Percentiles rank a stretch among this genome's conserved stretches.
Evolutionary conservation across 2,797 vertebrate genomes (phyloP).

Genomic region (Muraenolepis orangiensis): DNA sequence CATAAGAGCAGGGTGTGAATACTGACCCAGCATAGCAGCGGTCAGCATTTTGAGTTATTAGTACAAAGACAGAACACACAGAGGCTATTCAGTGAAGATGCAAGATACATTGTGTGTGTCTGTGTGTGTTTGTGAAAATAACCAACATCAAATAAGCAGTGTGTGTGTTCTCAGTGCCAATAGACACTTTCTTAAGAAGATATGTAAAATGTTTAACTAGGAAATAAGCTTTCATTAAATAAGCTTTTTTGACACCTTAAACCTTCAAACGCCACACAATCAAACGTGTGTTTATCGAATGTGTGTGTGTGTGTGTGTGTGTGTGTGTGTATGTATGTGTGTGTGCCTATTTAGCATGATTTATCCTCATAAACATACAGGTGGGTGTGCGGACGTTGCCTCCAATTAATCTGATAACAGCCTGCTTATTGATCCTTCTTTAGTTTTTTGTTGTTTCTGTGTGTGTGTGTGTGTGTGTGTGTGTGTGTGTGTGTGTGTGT

Average conservation of each 20-base stretch:
- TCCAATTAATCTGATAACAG: neutral
- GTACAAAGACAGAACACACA: neutral
- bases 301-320: neutral
- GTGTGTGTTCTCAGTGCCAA: neutral
- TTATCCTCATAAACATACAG: neutral
- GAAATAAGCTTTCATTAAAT: neutral
- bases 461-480: neutral
- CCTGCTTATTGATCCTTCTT: neutral
- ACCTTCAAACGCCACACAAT: neutral
- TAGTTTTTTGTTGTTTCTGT: neutral
- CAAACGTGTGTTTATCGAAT: neutral
- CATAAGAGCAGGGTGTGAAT: constrained; percentile 52
- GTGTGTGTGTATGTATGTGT: neutral
- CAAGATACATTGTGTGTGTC: neutral
- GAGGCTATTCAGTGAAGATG: neutral
- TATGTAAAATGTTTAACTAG: neutral
- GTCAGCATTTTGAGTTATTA: neutral
- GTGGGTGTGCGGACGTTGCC: neutral
- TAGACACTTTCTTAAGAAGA: neutral
- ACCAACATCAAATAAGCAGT: neutral
- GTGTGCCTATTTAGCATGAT: neutral
- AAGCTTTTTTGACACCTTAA: neutral
- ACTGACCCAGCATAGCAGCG: constrained; percentile 20
- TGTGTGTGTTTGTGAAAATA: neutral
- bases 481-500: neutral